Base-by-base conservation (phyloP, 2,113 vertebrate species). In the Myiopsitta monachus region DNA sequence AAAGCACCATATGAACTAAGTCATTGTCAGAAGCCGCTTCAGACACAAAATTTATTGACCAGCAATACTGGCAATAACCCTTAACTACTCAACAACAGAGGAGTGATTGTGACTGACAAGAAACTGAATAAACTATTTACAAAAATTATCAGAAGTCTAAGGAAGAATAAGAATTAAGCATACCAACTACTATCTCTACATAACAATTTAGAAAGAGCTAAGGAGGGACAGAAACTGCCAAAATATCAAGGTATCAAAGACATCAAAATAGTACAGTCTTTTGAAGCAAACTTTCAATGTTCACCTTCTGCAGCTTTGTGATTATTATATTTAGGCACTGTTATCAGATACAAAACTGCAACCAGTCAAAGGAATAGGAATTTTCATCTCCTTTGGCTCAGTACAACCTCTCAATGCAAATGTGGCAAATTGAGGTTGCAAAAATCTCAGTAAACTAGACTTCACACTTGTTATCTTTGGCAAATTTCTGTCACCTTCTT, bases 241-340 rank as follows among this genome's bases (percentile, higher is more conserved):
- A 49, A 49, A 49, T 0, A 49, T 26, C 49, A 49, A 49, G 0
- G 49, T 14, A 49, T 26, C 49, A 49, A n/a, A 0, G 4, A 26
- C 24, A 49, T 49, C 49, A 49, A 49, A 49, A 49, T 0, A 49
- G 49, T 49, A 26, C 46, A 26, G 21, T 31, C 43, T 51, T 74
- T n/a, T 19, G 17, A 54, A 69, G 17, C 5, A 39, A 52, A 66
- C 38, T 72, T 66, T 46, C 38, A 9, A 43, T 51, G 80, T 49
- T 93, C 46, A 49, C 10, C 28, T n/a, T 23, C 28, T 69, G 43
- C 47, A 89, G 62, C 28, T 51, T 33, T 81, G 69, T 27, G 23
- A 68, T 46, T 51, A n/a, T 31, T 57, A 1, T 39, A 51, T 64
- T 85, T 55, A 49, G 17, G 26, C 11, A 26, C 23, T 61, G n/a